Evolutionary conservation across 2,113 vertebrate species (phyloP).

Genomic region (Vulpes ferrilata): DNA sequence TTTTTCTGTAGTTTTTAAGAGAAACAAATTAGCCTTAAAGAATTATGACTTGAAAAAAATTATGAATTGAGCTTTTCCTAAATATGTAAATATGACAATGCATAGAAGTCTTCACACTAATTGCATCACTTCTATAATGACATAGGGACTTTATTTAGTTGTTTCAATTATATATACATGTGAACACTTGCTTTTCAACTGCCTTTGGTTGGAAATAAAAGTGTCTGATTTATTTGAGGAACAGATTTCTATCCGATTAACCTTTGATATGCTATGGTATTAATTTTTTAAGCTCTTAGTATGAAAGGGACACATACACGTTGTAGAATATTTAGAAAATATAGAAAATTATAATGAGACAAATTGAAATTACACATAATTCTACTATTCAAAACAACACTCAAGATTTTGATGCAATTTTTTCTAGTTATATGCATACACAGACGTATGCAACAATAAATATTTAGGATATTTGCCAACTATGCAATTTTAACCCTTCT

Average conservation of each 20-base stretch:
- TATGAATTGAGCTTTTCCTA: background rate
- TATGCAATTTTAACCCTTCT: background rate
- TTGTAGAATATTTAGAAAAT: background rate
- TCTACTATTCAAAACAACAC: background rate
- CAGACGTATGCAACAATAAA: background rate
- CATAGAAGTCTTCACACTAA: background rate
- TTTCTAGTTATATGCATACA: background rate
- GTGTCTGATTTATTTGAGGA: background rate
- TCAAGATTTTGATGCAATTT: background rate
- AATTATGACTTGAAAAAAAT: background rate
- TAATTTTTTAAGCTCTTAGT: background rate
- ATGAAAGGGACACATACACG: background rate
- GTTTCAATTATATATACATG: background rate
- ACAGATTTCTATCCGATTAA: background rate
- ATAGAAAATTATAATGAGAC: conserved; percentile 1
- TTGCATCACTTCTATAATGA: background rate
- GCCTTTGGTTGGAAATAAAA: background rate
- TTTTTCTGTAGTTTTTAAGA: conserved; percentile 40
- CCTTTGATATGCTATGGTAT: background rate
- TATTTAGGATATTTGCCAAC: background rate
- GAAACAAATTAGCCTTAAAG: conserved; percentile 57
- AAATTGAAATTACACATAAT: background rate
- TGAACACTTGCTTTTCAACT: conserved; percentile 25
- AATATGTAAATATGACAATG: background rate
- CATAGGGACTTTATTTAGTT: background rate